These are phyloP conservation scores for Dryomyza anilis DNA, from an alignment of 2,888 invertebrate genomes.

Conservation along the genomic window DNA sequence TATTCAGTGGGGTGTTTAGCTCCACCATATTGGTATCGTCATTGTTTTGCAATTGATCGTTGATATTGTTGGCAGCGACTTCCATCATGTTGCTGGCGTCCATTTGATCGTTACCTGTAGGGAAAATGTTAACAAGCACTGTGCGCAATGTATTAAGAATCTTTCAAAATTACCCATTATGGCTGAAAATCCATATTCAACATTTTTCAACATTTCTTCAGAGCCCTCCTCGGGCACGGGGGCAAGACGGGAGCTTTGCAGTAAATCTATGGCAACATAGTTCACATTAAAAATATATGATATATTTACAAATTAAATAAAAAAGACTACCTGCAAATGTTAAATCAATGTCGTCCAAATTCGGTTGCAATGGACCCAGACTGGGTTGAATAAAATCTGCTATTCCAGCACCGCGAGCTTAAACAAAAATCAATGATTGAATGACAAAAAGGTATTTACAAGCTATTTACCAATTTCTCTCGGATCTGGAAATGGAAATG, in stretches of 20 bases:
- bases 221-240: conserved; percentile 69
- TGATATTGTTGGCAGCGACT: conserved; percentile 8
- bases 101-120: conserved; percentile 48
- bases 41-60: conserved; percentile 24
- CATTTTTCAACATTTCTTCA: conserved; percentile 66
- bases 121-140: not conserved
- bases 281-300: not conserved
- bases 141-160: not conserved
- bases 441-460: conserved; percentile 10
- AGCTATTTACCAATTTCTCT: conserved; percentile 84
- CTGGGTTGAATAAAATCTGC: conserved; percentile 99
- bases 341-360: conserved; percentile 89
- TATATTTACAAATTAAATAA: not conserved
- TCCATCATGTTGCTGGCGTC: conserved; percentile 52
- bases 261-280: too few relatives aligned
- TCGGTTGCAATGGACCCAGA: conserved; percentile 94
- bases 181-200: conserved; percentile 52
- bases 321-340: conserved; percentile 74
- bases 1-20: conserved; percentile 52
- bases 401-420: conserved; percentile 76
- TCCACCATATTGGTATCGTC: conserved; percentile 58
- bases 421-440: not conserved
- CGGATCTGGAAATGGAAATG: conserved; percentile 95
- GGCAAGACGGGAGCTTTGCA: conserved; percentile 63
- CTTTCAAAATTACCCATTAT: conserved; percentile 44